Conservation (phyloP, 1,140 invertebrate genomes). For the Drosophila watanabei region DNA sequence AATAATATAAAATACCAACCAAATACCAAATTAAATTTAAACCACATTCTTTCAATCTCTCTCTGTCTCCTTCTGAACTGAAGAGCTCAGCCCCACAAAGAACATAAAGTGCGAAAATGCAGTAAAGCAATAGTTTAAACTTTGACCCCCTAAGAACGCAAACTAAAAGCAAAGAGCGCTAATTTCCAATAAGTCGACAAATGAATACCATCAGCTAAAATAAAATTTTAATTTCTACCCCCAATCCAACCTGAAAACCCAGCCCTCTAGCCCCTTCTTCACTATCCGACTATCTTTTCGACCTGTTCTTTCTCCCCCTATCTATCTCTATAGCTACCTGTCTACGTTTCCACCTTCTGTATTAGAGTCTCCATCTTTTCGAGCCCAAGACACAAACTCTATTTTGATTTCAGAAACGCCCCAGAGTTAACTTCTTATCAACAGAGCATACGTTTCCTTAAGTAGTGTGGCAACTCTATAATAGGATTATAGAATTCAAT, state of each 20-base stretch:
- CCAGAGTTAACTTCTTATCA: slow-evolving; percentile 41
- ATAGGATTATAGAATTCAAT: slow-evolving; percentile 61
- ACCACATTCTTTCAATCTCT: slow-evolving; percentile 69
- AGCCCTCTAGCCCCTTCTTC: slow-evolving; percentile 19
- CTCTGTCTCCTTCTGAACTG: slow-evolving; percentile 38
- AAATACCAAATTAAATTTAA: slow-evolving; percentile 65
- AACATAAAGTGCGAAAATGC: slow-evolving; percentile 21
- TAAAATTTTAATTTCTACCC: slow-evolving; percentile 60
- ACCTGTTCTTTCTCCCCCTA: slow-evolving; percentile 48
- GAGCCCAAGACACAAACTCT: slow-evolving; percentile 64
- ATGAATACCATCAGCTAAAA: slow-evolving; percentile 78
- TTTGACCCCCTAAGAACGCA: slow-evolving; percentile 20
- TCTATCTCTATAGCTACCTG: slow-evolving; percentile 22
- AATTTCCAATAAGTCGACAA: slow-evolving; percentile 69
- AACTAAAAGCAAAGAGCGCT: slow-evolving; percentile 68
- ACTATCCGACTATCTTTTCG: slow-evolving; percentile 50
- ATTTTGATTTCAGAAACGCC: slow-evolving; percentile 55
- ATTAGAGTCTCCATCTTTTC: slow-evolving; percentile 32
- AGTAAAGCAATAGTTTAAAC: slow-evolving; percentile 55
- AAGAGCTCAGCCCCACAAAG: slow-evolving; percentile 42
- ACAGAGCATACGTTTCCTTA: slow-evolving; percentile 65
- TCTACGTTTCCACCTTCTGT: slow-evolving; percentile 23
- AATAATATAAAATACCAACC: slow-evolving; percentile 84
- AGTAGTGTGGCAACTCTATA: slow-evolving; percentile 71
- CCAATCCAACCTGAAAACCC: slow-evolving; percentile 23